Percentiles rank a stretch among this genome's conserved stretches.
Evolutionary conservation across 2,113 vertebrate species (phyloP).

Genomic region (Lepidothrix coronata): DNA sequence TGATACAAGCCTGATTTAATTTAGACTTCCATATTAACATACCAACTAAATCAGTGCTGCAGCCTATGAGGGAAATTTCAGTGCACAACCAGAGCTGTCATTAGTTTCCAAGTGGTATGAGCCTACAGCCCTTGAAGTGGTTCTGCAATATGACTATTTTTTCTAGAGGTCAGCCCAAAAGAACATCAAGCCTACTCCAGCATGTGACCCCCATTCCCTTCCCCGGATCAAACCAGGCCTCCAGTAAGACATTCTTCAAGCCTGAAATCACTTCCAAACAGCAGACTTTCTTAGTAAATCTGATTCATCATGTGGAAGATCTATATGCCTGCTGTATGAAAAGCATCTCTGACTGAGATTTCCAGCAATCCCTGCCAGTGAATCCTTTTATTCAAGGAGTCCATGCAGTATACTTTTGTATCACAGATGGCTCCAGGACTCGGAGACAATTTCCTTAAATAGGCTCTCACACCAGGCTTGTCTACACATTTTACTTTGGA

Average conservation of each 20-base stretch:
- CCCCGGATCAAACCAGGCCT: conserved; percentile 80
- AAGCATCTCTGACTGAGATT: conserved; percentile 53
- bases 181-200: conserved; percentile 48
- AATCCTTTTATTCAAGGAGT: conserved; percentile 60
- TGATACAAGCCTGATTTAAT: conserved; percentile 71
- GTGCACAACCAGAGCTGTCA: conserved; percentile 33
- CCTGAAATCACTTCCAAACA: conserved; percentile 81
- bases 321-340: conserved; percentile 38
- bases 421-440: conserved; percentile 60
- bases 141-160: conserved; percentile 28
- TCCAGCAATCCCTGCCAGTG: conserved; percentile 56
- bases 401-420: conserved; percentile 32
- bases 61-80: conserved; percentile 30
- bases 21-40: conserved; percentile 65
- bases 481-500: conserved; percentile 46
- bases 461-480: conserved; percentile 26
- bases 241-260: conserved; percentile 80
- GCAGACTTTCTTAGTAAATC: conserved; percentile 54
- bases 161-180: conserved; percentile 72
- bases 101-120: conserved; percentile 59
- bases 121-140: conserved; percentile 33
- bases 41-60: conserved; percentile 60
- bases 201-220: conserved; percentile 64
- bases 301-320: conserved; percentile 69
- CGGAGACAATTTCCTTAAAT: conserved; percentile 59